These are phyloP conservation scores for Pseudomugil tenellus DNA, from an alignment of 2,797 vertebrate species.

Conservation along the genomic window DNA sequence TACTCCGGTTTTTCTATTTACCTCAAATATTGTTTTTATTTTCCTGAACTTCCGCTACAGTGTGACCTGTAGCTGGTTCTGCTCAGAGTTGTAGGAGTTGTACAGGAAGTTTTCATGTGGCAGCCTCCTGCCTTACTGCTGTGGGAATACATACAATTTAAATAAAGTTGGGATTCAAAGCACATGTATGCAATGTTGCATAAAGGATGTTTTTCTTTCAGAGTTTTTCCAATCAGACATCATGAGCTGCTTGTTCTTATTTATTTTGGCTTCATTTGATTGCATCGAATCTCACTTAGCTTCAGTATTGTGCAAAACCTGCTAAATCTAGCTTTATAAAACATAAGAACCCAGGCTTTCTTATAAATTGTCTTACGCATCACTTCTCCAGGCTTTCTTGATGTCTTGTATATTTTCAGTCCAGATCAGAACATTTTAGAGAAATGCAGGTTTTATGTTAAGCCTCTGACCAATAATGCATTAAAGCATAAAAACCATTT, in stretches of 20 bases:
- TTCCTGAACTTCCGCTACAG: neutral
- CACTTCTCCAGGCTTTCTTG: neutral
- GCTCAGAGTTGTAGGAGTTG: conserved; percentile 10
- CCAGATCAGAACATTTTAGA: neutral
- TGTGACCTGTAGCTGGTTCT: conserved; percentile 12
- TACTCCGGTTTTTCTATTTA: conserved; percentile 28
- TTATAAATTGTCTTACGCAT: neutral
- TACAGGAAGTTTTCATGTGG: conserved; percentile 9
- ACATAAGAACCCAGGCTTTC: neutral
- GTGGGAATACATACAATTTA: conserved; percentile 29
- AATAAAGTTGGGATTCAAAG: conserved; percentile 59
- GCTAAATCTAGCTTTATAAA: too few relatives aligned
- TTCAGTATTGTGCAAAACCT: neutral
- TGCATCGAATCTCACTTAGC: neutral
- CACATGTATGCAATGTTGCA: neutral
- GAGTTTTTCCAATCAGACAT: neutral
- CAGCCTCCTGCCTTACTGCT: conserved; percentile 29
- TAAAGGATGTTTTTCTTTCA: conserved; percentile 3
- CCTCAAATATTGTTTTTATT: conserved; percentile 22
- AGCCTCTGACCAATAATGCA: too few relatives aligned
- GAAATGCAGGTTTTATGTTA: too few relatives aligned
- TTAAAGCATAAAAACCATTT: neutral
- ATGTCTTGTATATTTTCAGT: neutral
- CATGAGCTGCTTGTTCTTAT: neutral
- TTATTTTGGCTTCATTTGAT: neutral